Evolutionary conservation across 2,888 invertebrate species (phyloP).

Genomic region (Hypomecis punctinalis): DNA sequence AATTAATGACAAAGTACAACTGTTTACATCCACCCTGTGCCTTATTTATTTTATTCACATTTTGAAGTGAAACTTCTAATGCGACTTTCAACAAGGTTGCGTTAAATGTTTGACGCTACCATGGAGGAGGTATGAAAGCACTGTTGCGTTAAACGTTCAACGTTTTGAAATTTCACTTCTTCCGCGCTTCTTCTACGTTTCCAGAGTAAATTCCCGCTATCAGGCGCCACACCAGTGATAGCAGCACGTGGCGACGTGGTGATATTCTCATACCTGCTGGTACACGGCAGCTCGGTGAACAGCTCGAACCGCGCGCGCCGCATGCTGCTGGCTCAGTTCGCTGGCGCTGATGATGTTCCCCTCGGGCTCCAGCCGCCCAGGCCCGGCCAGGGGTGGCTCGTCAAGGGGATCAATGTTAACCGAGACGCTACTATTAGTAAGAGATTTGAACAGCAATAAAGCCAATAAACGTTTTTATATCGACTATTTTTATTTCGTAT

Average conservation of each 20-base stretch:
- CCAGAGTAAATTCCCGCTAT: slow-evolving; percentile 76
- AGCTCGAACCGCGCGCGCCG: slow-evolving; percentile 71
- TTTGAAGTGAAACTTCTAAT: too few relatives aligned
- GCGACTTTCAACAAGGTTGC: too few relatives aligned
- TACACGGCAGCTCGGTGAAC: slow-evolving; percentile 85
- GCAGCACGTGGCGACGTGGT: slow-evolving; percentile 84
- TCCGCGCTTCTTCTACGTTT: slow-evolving; percentile 17
- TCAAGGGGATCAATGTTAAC: slow-evolving; percentile 77
- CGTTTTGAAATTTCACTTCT: background rate
- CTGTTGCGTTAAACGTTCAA: too few relatives aligned
- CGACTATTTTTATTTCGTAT: background rate
- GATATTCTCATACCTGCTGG: slow-evolving; percentile 84
- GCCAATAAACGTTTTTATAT: background rate
- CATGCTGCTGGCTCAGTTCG: slow-evolving; percentile 83
- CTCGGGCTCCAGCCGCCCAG: slow-evolving; percentile 66
- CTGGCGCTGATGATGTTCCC: slow-evolving; percentile 83
- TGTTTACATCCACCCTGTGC: too few relatives aligned
- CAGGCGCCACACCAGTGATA: slow-evolving; percentile 76
- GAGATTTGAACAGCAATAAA: slow-evolving; percentile 48
- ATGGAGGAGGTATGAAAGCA: too few relatives aligned
- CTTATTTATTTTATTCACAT: too few relatives aligned
- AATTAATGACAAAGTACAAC: too few relatives aligned
- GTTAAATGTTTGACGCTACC: too few relatives aligned
- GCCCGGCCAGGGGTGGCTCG: slow-evolving; percentile 83
- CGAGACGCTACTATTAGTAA: slow-evolving; percentile 62